Conservation (phyloP, 2,797 vertebrate genomes). For the Pangasius krempfi region DNA sequence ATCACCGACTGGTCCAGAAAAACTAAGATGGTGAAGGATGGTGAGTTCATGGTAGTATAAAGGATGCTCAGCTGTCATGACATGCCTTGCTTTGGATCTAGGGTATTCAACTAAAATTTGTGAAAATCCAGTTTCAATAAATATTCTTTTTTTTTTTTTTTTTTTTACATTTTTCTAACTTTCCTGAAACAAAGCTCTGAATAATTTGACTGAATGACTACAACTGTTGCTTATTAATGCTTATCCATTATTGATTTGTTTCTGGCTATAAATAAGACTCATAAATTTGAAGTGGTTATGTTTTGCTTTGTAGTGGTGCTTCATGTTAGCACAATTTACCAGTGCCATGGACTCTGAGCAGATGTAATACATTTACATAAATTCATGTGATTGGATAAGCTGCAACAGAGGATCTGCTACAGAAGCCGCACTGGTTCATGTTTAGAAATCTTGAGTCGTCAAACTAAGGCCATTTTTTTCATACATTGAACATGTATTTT, state of each 20-base stretch:
- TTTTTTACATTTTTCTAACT: background rate
- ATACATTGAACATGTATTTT: background rate
- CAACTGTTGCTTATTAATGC: background rate
- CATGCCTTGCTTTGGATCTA: background rate
- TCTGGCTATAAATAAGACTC: background rate
- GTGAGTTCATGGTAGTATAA: conserved; percentile 68
- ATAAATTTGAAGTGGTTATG: background rate
- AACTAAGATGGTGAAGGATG: conserved; percentile 83
- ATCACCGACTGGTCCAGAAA: conserved; percentile 88
- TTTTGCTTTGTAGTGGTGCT: background rate
- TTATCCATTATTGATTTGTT: background rate
- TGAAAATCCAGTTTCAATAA: background rate
- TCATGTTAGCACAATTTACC: background rate
- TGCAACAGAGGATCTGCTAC: background rate
- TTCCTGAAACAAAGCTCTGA: background rate
- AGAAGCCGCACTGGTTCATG: background rate
- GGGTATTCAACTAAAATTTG: background rate
- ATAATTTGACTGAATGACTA: background rate
- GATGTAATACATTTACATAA: background rate
- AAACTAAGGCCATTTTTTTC: background rate
- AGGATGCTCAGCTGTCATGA: background rate
- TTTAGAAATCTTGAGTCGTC: background rate
- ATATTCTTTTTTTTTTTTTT: too few species aligned
- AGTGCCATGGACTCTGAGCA: background rate
- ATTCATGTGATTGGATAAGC: background rate